These are phyloP conservation scores for Cebus imitator DNA, from an alignment of 2,113 vertebrate species.

Conservation along the genomic window DNA sequence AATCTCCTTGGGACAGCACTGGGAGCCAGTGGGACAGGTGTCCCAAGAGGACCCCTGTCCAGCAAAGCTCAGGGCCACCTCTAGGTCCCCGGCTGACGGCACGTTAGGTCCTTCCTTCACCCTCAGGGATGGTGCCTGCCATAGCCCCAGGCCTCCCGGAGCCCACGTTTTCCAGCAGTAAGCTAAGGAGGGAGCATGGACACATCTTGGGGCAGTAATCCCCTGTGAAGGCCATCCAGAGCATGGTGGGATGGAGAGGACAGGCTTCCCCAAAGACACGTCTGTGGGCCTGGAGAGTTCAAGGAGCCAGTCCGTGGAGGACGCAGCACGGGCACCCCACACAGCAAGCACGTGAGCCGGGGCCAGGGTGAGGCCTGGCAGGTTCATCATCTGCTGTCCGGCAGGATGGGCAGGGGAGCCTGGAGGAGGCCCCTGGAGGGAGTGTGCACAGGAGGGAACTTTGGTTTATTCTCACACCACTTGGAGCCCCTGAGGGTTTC, in stretches of 20 bases:
- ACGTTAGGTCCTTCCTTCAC: not conserved
- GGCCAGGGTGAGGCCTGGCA: no score
- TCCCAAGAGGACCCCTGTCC: not conserved
- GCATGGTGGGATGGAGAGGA: not conserved
- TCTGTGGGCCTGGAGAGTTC: not conserved
- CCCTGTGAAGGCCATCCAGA: not conserved
- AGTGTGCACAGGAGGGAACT: not conserved
- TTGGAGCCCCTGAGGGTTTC: not conserved
- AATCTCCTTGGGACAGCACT: not conserved
- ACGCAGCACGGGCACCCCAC: accelerated
- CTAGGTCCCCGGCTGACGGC: not conserved
- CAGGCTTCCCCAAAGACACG: not conserved
- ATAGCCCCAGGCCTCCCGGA: not conserved
- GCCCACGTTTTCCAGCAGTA: not conserved
- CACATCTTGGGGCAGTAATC: accelerated
- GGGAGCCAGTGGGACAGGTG: not conserved
- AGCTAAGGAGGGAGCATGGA: not conserved
- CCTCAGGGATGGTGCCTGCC: not conserved
- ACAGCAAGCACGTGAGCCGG: no score
- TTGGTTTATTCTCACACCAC: not conserved
- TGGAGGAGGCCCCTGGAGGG: not conserved
- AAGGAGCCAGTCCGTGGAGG: accelerated
- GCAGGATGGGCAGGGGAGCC: no score
- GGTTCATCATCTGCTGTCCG: no score
- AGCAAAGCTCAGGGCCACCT: not conserved